Percentiles rank a stretch among this genome's conserved stretches.
These are phyloP conservation scores for Polyommatus icarus DNA, from an alignment of 2,888 invertebrate genomes.

Conservation along the genomic window DNA sequence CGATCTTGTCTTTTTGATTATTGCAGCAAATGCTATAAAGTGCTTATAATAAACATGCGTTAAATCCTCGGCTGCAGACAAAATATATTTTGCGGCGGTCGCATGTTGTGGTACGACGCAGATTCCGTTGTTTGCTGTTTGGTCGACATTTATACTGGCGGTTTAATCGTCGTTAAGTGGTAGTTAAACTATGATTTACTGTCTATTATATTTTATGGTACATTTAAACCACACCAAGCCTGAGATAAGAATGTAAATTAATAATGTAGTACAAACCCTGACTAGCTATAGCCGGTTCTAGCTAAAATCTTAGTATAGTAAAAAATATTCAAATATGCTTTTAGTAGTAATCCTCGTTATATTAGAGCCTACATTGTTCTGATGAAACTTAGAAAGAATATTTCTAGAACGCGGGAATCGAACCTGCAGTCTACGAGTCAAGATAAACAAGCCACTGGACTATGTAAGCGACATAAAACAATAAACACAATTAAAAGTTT, in stretches of 20 bases:
- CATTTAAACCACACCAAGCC: not conserved
- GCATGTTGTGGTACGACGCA: not conserved
- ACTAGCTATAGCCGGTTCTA: not conserved
- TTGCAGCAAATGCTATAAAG: not conserved
- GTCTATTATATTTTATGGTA: constrained; percentile 1
- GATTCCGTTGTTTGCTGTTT: not conserved
- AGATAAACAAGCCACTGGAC: not conserved
- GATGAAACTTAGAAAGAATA: no score
- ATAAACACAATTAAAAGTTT: not conserved
- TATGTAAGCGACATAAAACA: not conserved
- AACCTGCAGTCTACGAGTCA: not conserved
- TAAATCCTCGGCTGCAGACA: not conserved
- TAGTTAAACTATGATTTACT: constrained; percentile 15
- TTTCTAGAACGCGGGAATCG: no score
- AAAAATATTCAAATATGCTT: no score
- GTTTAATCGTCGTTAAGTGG: constrained; percentile 7
- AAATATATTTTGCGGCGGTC: not conserved
- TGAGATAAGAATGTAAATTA: not conserved
- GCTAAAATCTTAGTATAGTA: no score
- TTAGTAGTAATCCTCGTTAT: no score
- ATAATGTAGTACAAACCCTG: not conserved
- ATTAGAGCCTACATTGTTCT: no score
- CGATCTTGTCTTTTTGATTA: no score
- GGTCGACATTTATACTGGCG: not conserved
- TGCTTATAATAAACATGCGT: not conserved